Percentiles rank a stretch among this genome's conserved stretches.
Conservation (phyloP, 1,140 invertebrate species). For the Druon quercuslanigerum region DNA sequence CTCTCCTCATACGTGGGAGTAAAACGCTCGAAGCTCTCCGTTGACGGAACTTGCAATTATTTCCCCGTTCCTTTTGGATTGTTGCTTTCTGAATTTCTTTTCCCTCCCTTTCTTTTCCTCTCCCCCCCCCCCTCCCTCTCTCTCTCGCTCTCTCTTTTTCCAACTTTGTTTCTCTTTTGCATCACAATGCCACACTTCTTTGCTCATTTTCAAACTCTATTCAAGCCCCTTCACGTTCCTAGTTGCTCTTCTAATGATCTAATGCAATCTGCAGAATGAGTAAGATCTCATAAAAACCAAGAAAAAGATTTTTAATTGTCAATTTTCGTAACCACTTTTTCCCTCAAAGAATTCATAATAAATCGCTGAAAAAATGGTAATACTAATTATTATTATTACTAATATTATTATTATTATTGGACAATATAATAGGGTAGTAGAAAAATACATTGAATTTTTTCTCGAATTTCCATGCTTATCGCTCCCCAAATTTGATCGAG, state of each 20-base stretch:
- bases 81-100: slow-evolving; percentile 67
- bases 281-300: slow-evolving; percentile 49
- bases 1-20: slow-evolving; percentile 48
- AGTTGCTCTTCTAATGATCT: slow-evolving; percentile 33
- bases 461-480: too few relatives aligned
- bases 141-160: slow-evolving; percentile 23
- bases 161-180: slow-evolving; percentile 45
- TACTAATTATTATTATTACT: too few relatives aligned
- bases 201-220: slow-evolving; percentile 48
- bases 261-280: slow-evolving; percentile 56
- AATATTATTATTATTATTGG: too few relatives aligned
- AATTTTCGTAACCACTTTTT: slow-evolving; percentile 17
- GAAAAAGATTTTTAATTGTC: slow-evolving; percentile 52
- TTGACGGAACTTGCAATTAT: slow-evolving; percentile 66
- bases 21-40: slow-evolving; percentile 59
- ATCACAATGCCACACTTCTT: slow-evolving; percentile 47
- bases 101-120: slow-evolving; percentile 36
- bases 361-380: neutral
- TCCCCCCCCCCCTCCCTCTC: neutral
- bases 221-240: slow-evolving; percentile 39
- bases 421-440: too few relatives aligned
- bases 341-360: neutral
- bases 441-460: neutral
- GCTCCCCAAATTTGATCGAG: neutral
- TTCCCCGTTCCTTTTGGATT: slow-evolving; percentile 65